phyloP scores from a whole-genome alignment of 1,140 invertebrate species.

The Tetramorium alpestre region DNA sequence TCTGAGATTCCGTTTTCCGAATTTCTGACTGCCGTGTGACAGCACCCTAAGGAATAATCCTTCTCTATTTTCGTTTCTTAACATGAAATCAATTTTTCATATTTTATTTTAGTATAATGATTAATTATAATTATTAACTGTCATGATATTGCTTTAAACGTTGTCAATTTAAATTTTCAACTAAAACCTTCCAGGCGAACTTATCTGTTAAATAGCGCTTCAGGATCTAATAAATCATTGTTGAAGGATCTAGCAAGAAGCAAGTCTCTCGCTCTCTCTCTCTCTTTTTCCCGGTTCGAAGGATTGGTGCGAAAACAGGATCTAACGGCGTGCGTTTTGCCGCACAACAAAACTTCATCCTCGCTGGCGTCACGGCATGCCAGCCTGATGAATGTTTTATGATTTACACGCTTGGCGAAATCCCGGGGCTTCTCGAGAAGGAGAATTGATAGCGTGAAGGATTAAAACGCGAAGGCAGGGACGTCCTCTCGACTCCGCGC shows the following conservation, averaged over 20 bases:
- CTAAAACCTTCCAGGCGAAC: constrained; percentile 21
- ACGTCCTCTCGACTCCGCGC: constrained; percentile 14
- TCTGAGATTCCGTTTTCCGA: too few relatives aligned
- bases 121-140: constrained; percentile 18
- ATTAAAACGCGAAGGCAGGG: constrained; percentile 34
- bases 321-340: constrained; percentile 1
- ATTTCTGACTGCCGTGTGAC: too few relatives aligned
- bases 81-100: not conserved
- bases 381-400: constrained; percentile 55
- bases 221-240: constrained; percentile 37
- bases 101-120: not conserved
- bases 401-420: constrained; percentile 47
- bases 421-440: constrained; percentile 3
- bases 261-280: not conserved
- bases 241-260: constrained; percentile 6
- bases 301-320: constrained; percentile 40
- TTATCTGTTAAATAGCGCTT: constrained; percentile 39
- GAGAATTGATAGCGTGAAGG: constrained; percentile 31
- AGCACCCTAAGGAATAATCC: not conserved
- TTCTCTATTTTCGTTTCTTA: not conserved
- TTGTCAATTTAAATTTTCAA: not conserved
- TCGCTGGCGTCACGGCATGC: not conserved
- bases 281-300: not conserved
- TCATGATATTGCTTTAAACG: not conserved
- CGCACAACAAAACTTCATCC: constrained; percentile 14